Percentiles rank a stretch among this genome's conserved stretches.
Evolutionary conservation across 2,888 invertebrate genomes (phyloP).

Genomic region (Seira sanloemensis): DNA sequence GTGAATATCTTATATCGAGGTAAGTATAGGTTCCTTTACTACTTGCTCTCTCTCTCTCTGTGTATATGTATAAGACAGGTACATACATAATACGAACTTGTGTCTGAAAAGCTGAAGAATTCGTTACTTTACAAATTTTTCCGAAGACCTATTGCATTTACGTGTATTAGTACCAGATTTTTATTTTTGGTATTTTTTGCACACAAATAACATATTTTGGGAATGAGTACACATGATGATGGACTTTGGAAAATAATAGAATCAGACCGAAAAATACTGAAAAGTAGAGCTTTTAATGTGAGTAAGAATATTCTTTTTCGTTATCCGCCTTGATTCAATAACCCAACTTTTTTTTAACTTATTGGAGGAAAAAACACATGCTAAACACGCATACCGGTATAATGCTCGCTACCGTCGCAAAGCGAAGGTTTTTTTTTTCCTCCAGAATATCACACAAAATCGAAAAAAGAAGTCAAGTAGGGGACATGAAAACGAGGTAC

Average conservation of each 20-base stretch:
- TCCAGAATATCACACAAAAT: neutral
- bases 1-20: neutral
- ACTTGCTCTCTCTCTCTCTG: neutral
- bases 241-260: neutral
- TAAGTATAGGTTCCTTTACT: neutral
- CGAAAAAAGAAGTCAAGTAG: neutral
- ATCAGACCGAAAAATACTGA: neutral
- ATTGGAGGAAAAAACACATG: neutral
- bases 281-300: neutral
- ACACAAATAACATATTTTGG: neutral
- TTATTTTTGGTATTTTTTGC: neutral
- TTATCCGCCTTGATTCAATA: neutral
- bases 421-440: neutral
- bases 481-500: neutral
- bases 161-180: neutral
- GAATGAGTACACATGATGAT: neutral
- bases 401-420: too few species aligned
- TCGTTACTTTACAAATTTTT: too few species aligned
- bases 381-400: neutral
- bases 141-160: too few species aligned
- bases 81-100: too few species aligned
- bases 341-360: neutral
- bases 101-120: too few species aligned
- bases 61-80: too few species aligned
- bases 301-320: neutral